phyloP scores from a whole-genome alignment of 2,113 vertebrate genomes.

The Chrysochloris asiatica region DNA sequence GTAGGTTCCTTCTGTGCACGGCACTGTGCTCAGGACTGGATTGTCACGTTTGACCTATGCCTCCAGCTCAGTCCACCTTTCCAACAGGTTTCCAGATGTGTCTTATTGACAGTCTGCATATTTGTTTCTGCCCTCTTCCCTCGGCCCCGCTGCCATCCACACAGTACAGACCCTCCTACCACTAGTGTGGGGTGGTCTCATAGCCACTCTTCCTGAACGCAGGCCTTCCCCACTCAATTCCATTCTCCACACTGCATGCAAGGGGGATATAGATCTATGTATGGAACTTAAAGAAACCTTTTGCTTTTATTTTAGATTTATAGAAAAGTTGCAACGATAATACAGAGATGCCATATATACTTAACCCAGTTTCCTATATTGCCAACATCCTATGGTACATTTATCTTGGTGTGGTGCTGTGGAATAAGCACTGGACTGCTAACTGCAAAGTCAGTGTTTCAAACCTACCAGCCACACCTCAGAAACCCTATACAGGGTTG shows the following conservation, averaged over 20 bases:
- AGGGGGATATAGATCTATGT: neutral
- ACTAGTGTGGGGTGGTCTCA: no score
- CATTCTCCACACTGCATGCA: neutral
- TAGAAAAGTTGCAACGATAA: neutral
- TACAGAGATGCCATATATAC: neutral
- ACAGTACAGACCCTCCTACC: no score
- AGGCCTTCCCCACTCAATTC: neutral
- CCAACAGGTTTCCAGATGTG: neutral
- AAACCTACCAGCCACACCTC: no score
- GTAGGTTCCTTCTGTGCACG: neutral
- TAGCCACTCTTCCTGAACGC: neutral
- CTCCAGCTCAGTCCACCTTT: neutral
- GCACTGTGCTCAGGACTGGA: neutral
- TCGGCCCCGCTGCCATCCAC: no score
- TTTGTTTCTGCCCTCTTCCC: neutral
- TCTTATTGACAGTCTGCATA: neutral
- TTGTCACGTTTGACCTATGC: fast-evolving
- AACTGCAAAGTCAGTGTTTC: no score
- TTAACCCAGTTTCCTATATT: neutral
- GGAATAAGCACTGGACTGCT: no score
- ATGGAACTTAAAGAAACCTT: no score
- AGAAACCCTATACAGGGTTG: no score
- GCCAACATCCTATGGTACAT: neutral
- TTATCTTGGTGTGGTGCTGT: no score
- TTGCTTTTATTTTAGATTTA: no score